Evolutionary conservation across 1,140 invertebrate species (phyloP).

Genomic region (Drosophila littoralis): DNA sequence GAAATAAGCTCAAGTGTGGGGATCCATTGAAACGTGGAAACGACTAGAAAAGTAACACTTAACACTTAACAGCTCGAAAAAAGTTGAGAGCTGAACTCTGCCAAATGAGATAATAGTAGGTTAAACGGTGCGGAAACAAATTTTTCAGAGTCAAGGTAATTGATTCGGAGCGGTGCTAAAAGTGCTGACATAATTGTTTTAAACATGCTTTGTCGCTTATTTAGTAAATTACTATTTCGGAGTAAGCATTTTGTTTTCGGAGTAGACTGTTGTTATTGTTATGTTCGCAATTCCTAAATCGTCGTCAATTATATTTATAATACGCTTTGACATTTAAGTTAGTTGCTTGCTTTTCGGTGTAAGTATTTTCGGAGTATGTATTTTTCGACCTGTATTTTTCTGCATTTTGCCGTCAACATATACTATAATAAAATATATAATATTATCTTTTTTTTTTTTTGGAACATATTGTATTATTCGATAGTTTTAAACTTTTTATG

Average conservation of each 20-base stretch:
- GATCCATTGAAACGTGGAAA: conserved; percentile 47
- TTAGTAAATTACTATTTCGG: not conserved
- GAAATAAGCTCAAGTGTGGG: conserved; percentile 63
- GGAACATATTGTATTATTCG: too few relatives aligned
- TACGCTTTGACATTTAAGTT: too few relatives aligned
- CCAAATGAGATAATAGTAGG: conserved; percentile 1
- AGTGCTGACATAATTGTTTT: conserved; percentile 12
- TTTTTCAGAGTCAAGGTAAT: conserved; percentile 30
- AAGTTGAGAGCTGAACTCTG: conserved; percentile 21
- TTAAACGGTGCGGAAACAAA: conserved; percentile 16
- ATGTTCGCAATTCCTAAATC: too few relatives aligned
- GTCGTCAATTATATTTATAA: too few relatives aligned
- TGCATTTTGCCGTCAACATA: too few relatives aligned
- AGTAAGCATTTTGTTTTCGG: not conserved
- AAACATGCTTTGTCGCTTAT: not conserved
- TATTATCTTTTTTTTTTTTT: not conserved
- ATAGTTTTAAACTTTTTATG: too few relatives aligned
- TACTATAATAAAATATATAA: too few relatives aligned
- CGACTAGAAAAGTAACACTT: conserved; percentile 31
- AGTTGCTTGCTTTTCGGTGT: not conserved
- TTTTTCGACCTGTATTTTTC: not conserved
- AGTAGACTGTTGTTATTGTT: not conserved
- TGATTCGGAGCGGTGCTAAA: conserved; percentile 13
- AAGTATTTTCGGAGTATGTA: not conserved
- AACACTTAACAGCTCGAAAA: conserved; percentile 31